These are phyloP conservation scores for Montipora foliosa DNA, from an alignment of 64 coral and sea anemone genomes.

Conservation along the genomic window DNA sequence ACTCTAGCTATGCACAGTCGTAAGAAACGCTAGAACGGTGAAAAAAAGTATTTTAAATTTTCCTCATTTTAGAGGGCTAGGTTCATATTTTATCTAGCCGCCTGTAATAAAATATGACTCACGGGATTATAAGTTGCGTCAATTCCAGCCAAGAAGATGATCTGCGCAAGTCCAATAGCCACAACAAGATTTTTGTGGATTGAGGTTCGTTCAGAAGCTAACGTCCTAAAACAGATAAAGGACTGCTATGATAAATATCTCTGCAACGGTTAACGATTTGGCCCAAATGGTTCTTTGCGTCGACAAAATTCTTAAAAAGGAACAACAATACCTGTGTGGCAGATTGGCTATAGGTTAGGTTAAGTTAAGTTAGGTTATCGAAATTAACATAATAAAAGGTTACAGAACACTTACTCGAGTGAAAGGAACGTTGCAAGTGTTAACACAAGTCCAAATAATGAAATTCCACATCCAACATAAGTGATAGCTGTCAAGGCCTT, in stretches of 20 bases:
- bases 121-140: slow-evolving; percentile 83
- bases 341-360: too few relatives aligned
- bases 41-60: too few relatives aligned
- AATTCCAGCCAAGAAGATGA: slow-evolving; percentile 90
- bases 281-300: too few relatives aligned
- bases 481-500: slow-evolving; percentile 81
- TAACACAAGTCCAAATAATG: slow-evolving; percentile 84
- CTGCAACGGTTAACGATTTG: too few relatives aligned
- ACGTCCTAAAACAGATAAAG: slow-evolving; percentile 44
- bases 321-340: too few relatives aligned
- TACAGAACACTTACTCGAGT: slow-evolving; percentile 71
- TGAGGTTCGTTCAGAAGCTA: slow-evolving; percentile 92
- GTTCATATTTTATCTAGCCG: too few relatives aligned
- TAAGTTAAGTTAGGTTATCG: background rate
- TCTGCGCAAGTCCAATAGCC: slow-evolving; percentile 94
- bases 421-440: slow-evolving; percentile 91
- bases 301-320: too few relatives aligned
- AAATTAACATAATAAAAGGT: background rate
- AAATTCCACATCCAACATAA: slow-evolving; percentile 92
- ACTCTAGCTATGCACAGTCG: too few relatives aligned
- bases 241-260: too few relatives aligned
- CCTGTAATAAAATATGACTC: slow-evolving; percentile 7
- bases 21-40: too few relatives aligned
- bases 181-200: slow-evolving; percentile 98
- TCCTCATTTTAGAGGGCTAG: too few relatives aligned